Percentiles rank a stretch among this genome's conserved stretches.
Conservation (phyloP, 2,113 vertebrate genomes). For the Epinephelus cyanopodus region DNA sequence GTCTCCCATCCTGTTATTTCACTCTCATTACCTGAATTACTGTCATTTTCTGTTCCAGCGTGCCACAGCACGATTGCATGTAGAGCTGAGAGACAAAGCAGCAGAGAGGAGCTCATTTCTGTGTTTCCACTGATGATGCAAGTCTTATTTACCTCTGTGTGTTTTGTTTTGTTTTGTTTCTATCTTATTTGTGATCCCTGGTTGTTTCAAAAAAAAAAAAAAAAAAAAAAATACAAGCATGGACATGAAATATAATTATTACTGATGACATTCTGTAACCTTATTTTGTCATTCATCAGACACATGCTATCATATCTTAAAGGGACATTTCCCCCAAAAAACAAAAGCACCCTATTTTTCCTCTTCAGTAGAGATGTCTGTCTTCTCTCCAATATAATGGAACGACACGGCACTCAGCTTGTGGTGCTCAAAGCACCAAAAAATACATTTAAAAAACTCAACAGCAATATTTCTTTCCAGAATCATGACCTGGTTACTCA, state of each 20-base stretch:
- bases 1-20: slow-evolving; percentile 27
- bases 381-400: no score
- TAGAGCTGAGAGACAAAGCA: slow-evolving; percentile 14
- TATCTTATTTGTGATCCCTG: neutral
- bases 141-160: neutral
- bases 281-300: neutral
- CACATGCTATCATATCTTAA: neutral
- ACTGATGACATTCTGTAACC: neutral
- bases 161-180: slow-evolving; percentile 5
- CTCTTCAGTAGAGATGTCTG: no score
- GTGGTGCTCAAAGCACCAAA: no score
- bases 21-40: slow-evolving; percentile 51
- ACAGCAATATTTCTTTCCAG: no score
- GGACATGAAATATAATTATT: neutral
- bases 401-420: no score
- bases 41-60: slow-evolving; percentile 47
- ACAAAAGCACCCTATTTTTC: no score
- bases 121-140: slow-evolving; percentile 17
- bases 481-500: no score
- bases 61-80: slow-evolving; percentile 27
- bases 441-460: no score
- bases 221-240: neutral
- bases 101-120: slow-evolving; percentile 8
- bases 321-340: no score
- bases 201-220: neutral